Base-by-base conservation (phyloP, 2,888 invertebrate genomes). In the Serrognathus titanus region DNA sequence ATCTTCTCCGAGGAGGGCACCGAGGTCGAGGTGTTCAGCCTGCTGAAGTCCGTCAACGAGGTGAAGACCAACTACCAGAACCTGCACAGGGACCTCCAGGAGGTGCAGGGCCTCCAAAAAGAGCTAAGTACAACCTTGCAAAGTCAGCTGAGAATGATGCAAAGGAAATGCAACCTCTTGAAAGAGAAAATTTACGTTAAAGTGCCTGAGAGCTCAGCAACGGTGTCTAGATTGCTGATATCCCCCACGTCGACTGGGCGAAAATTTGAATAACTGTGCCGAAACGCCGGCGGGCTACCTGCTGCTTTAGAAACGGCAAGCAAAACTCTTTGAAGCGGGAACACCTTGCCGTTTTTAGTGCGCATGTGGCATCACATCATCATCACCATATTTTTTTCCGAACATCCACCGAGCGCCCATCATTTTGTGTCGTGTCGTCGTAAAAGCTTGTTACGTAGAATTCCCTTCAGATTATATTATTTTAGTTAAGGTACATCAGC, bases 41-140 rank as follows among this genome's bases (percentile, higher is more conserved):
- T 92, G 57, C 81, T 92, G 58, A 85, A 86, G 71, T 88, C 90
- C 16, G 90, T 92, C 60, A 86, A 88, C 10, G 87, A 88, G 80
- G 88, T 88, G 62, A 88, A 87, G 66, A 86, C 86, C 61, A 91
- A 91, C 75, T 92, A 91, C 77, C 87, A 88, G 74, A 87, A 88
- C 69, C 80, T 92, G 53, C 84, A 89, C 37, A 86, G 86, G 71
- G 90, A 92, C 77, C 83, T 92, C 68, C 82, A 85, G 66, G 91
- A 91, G 70, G 89, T 90, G 63, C 90, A 91, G 72, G 88, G 89
- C 61, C 76, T 91, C 67, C 90, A 91, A 76, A 84, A 87, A 64
- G 90, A 92, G 78, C 82, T 91, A 66, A 88, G 89, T 38, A 83
- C 83, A 58, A 84, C 89, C n/a, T 82, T 91, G 61, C 85, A 88